Evolutionary conservation across 2,113 vertebrate species (phyloP).

Genomic region (Tauraco erythrolophus): DNA sequence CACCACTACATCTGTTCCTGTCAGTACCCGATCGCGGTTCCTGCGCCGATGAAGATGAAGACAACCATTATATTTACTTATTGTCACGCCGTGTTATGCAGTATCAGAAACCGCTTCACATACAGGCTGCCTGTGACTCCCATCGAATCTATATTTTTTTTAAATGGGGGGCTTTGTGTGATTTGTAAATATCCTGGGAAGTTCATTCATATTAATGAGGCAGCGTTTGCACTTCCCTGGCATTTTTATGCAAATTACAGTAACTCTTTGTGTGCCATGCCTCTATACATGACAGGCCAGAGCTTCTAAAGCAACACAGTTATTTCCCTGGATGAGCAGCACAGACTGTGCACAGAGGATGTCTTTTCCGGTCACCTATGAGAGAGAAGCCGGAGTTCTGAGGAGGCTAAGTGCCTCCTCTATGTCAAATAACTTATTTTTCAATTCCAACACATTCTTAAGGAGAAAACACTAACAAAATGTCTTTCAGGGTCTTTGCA

Average conservation of each 20-base stretch:
- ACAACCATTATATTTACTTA: slow-evolving; percentile 41
- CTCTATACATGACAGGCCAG: not conserved
- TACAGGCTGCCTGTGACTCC: slow-evolving; percentile 28
- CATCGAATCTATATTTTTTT: slow-evolving; percentile 52
- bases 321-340: not conserved
- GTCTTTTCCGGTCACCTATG: not conserved
- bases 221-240: slow-evolving; percentile 7
- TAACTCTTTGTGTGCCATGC: not conserved
- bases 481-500: not conserved
- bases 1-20: slow-evolving; percentile 37
- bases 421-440: not conserved
- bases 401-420: not conserved
- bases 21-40: not conserved
- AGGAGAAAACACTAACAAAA: not conserved
- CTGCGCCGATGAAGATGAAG: slow-evolving; percentile 1
- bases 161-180: slow-evolving; percentile 44
- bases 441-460: not conserved
- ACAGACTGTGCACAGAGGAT: fast-evolving
- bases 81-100: not conserved
- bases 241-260: slow-evolving; percentile 25
- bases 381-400: not conserved
- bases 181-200: slow-evolving; percentile 60
- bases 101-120: slow-evolving; percentile 34
- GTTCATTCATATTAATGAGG: slow-evolving; percentile 58
- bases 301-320: not conserved